Base-by-base conservation (phyloP, 2,888 invertebrate species). In the Nomada ruficornis region DNA sequence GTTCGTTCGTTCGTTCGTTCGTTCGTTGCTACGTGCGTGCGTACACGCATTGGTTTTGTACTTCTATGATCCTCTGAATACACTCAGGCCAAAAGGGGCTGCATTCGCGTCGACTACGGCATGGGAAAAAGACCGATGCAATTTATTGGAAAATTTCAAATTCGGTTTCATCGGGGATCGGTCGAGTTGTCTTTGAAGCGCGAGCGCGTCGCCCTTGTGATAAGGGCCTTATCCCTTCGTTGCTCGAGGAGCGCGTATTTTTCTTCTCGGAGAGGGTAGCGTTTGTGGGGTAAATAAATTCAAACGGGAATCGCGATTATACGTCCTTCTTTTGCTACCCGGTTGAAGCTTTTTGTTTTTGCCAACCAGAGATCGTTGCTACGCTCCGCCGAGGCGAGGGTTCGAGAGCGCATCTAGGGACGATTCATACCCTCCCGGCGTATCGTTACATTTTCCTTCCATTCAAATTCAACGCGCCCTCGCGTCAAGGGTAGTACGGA, bases 91-190 rank as follows among this genome's bases (percentile, higher is more conserved):
- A 77, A 73, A 84, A 84, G 79, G 85, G 84, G 74, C 64, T 68
- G 82, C 88, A 84, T 89, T 90, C 83, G 87, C 85, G 76, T 69
- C 77, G 72, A 60, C 73, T 69, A 69, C 69, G 36, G 74, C 63
- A 77, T 54, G 77, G 47, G 69, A 67, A 84, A 81, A 82, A 78
- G 80, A 78, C 68, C 77, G 76, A 71, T 78, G 87, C 88, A 89
- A 90, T 89, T 87, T 87, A 83, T 89, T 78, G 88, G 85, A 85
- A 87, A 91, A 90, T 88, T 90, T 77, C 80, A 68, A 87, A 85
- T 84, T 85, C 83, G 86, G 84, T 86, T 86, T 84, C 60, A 83
- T 86, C 73, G 50, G 70, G 57, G 55, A 29, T 62, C 75, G 65
- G 42, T 77, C 81, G 77, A 29, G 70, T 23, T 75, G 65, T 76